Percentiles rank a stretch among this genome's conserved stretches.
These are phyloP conservation scores for Parotocinclus haroldoi DNA, from an alignment of 2,797 vertebrate genomes.

Conservation along the genomic window DNA sequence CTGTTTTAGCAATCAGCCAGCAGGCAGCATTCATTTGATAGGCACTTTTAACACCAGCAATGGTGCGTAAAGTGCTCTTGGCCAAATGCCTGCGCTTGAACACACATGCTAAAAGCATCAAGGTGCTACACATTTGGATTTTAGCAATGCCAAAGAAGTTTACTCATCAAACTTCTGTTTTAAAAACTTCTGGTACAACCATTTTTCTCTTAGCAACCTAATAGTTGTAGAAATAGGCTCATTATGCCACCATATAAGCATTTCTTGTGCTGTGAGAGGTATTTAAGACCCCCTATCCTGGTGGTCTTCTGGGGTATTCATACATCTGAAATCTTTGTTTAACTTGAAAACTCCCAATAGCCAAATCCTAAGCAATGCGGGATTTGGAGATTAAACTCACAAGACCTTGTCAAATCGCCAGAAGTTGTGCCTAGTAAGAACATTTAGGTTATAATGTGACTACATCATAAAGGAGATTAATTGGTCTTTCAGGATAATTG, in stretches of 20 bases:
- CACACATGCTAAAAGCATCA: conserved; percentile 68
- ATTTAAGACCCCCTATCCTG: conserved; percentile 30
- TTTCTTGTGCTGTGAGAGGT: conserved; percentile 52
- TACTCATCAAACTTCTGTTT: conserved; percentile 68
- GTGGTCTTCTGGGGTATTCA: conserved; percentile 36
- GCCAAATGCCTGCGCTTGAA: conserved; percentile 53
- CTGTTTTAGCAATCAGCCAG: conserved; percentile 63
- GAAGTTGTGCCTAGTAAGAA: conserved; percentile 16
- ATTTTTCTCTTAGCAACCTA: conserved; percentile 58
- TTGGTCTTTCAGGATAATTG: conserved; percentile 42
- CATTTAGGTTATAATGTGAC: conserved; percentile 39
- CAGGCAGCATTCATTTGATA: conserved; percentile 55
- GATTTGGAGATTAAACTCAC: conserved; percentile 6
- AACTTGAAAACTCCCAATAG: conserved; percentile 42
- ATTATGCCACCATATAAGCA: conserved; percentile 54
- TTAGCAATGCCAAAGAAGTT: conserved; percentile 49
- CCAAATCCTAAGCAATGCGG: conserved; percentile 25
- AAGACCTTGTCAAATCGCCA: conserved; percentile 27
- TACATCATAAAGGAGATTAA: conserved; percentile 42
- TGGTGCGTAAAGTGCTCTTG: conserved; percentile 55
- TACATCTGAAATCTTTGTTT: conserved; percentile 46
- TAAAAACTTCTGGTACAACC: conserved; percentile 62
- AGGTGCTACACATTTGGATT: conserved; percentile 54
- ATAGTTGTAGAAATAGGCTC: conserved; percentile 56
- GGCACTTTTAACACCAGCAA: conserved; percentile 52